Evolutionary conservation across 2,888 invertebrate genomes (phyloP).

Genomic region (Ceratothoa steindachneri): DNA sequence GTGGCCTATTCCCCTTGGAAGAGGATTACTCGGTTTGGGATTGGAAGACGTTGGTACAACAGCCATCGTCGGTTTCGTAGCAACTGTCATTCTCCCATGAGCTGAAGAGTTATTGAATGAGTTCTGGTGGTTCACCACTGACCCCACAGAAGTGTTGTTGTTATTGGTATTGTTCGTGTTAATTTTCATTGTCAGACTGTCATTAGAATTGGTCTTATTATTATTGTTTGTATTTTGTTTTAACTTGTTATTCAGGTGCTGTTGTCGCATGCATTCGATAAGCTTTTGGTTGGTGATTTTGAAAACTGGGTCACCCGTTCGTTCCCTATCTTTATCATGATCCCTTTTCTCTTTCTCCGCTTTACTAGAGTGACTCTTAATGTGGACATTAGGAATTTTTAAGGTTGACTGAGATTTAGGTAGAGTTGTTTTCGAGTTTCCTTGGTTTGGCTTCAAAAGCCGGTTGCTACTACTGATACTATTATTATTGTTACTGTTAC

Average conservation of each 20-base stretch:
- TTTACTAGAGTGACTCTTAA: slow-evolving; percentile 17
- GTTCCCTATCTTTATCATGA: slow-evolving; percentile 19
- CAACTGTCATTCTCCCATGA: background rate
- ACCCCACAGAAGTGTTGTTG: too few relatives aligned
- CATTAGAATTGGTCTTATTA: background rate
- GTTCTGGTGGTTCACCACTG: background rate
- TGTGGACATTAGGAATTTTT: slow-evolving; percentile 31
- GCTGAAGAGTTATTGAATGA: too few relatives aligned
- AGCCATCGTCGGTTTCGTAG: background rate
- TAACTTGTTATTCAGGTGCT: slow-evolving; percentile 30
- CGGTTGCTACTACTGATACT: background rate
- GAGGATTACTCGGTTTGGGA: background rate
- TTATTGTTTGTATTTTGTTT: slow-evolving; percentile 26
- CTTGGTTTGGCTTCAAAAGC: background rate
- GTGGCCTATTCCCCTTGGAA: background rate
- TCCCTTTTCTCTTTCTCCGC: background rate
- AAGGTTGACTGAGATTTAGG: slow-evolving; percentile 27
- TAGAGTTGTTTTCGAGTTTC: slow-evolving; percentile 20
- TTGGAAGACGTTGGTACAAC: background rate
- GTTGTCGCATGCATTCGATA: slow-evolving; percentile 33
- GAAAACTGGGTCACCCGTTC: slow-evolving; percentile 42
- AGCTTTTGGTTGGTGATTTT: slow-evolving; percentile 46
- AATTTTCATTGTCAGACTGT: background rate
- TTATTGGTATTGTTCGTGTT: background rate
- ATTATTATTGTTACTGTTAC: slow-evolving; percentile 3